phyloP scores from a whole-genome alignment of 2,113 vertebrate genomes.

The Mus pahari region DNA sequence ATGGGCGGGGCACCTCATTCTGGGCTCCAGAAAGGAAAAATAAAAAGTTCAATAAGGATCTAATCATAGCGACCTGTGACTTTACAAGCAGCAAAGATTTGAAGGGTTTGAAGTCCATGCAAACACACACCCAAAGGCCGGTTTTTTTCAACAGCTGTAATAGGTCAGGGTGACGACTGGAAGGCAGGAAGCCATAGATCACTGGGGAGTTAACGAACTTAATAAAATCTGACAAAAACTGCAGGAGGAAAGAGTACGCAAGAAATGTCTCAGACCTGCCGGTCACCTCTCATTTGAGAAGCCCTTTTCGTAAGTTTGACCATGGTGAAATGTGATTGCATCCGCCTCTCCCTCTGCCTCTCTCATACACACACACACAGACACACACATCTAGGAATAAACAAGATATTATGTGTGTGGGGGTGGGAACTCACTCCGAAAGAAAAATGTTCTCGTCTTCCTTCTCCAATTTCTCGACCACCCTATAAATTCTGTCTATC shows the following conservation, averaged over 20 bases:
- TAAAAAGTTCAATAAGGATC: background rate
- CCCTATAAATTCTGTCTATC: background rate
- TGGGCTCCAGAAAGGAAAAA: background rate
- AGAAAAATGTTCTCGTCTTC: background rate
- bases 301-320: background rate
- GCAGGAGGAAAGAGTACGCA: background rate
- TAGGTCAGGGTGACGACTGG: background rate
- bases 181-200: background rate
- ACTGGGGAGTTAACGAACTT: background rate
- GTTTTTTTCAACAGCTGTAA: constrained; percentile 36
- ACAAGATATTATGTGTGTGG: background rate
- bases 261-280: background rate
- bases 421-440: background rate
- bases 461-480: no score
- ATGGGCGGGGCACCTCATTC: background rate
- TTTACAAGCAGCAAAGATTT: background rate
- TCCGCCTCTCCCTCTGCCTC: no score
- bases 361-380: background rate
- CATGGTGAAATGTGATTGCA: background rate
- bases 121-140: background rate
- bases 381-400: background rate
- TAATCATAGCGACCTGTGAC: background rate
- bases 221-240: background rate
- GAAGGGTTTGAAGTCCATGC: background rate
- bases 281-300: background rate